Conservation (phyloP, 2,797 vertebrate species). For the Tamandua tetradactyla region DNA sequence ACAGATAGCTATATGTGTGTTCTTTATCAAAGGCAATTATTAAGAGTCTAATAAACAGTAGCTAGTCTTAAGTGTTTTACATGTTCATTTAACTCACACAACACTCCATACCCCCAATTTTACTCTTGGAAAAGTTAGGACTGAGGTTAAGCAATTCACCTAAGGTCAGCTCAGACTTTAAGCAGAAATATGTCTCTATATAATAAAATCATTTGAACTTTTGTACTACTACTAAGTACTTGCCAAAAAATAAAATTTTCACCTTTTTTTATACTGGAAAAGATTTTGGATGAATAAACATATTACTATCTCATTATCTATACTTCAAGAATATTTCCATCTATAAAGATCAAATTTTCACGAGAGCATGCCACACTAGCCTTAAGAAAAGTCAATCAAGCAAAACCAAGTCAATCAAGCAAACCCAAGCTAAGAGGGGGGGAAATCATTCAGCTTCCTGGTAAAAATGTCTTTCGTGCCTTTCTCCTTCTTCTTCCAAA, state of each 20-base stretch:
- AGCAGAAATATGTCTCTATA: not conserved
- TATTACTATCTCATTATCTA: not conserved
- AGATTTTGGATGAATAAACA: not conserved
- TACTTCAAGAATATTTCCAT: not conserved
- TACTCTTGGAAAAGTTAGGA: not conserved
- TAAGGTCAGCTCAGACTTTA: not conserved
- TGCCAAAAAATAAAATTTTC: not conserved
- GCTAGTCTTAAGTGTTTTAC: not conserved
- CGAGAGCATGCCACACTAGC: not conserved
- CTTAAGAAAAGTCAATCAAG: constrained; percentile 18
- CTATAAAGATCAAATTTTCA: not conserved
- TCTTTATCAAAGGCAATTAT: not conserved
- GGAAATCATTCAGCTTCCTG: not conserved
- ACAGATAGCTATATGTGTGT: not conserved
- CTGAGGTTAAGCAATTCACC: not conserved
- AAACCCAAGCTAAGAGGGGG: not conserved
- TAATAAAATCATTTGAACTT: not conserved
- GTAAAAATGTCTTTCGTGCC: not conserved
- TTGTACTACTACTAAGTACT: constrained; percentile 1
- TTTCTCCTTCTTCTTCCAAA: not conserved
- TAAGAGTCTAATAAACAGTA: not conserved
- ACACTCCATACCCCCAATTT: not conserved
- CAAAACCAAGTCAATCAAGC: not conserved
- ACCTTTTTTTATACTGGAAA: constrained; percentile 26
- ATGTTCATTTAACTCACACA: not conserved